A percentile compares a stretch with the other conserved stretches of the same genome.
Evolutionary conservation across 1,140 invertebrate species (phyloP).

Genomic region (Monochamus saltuarius): DNA sequence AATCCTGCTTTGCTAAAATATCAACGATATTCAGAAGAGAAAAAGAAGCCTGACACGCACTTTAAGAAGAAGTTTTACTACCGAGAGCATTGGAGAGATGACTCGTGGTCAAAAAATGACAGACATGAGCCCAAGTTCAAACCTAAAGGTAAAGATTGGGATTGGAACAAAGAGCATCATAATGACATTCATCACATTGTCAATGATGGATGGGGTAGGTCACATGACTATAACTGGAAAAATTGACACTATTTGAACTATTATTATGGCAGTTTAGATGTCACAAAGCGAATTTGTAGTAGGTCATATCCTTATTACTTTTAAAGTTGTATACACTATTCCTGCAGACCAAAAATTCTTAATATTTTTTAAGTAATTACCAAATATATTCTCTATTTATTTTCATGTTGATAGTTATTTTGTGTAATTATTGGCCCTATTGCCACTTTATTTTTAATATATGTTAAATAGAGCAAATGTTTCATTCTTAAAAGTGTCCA

Average conservation of each 20-base stretch:
- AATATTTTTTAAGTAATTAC: too few relatives aligned
- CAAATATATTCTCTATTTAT: constrained; percentile 14
- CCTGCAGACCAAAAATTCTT: constrained; percentile 6
- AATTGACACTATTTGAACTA: constrained; percentile 34
- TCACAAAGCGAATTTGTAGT: constrained; percentile 37
- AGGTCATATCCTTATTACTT: constrained; percentile 31
- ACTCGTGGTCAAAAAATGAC: constrained; percentile 47
- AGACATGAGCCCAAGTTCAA: constrained; percentile 54
- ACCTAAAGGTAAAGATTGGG: constrained; percentile 75
- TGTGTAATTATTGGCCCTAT: constrained; percentile 24
- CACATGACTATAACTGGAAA: constrained; percentile 35
- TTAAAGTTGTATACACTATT: constrained; percentile 31
- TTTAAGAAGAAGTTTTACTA: constrained; percentile 82
- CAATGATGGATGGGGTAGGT: constrained; percentile 30
- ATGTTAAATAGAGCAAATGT: background rate
- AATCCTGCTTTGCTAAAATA: constrained; percentile 62
- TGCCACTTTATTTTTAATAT: constrained; percentile 16
- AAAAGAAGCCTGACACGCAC: constrained; percentile 59
- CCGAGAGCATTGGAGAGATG: constrained; percentile 61
- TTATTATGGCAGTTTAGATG: constrained; percentile 34
- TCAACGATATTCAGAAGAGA: constrained; percentile 61
- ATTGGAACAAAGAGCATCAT: constrained; percentile 58
- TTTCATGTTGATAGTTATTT: constrained; percentile 4
- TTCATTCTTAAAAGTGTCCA: too few relatives aligned
- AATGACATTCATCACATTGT: constrained; percentile 19